Evolutionary conservation across 2,888 invertebrate genomes (phyloP).

Genomic region (Plebejus melissa): DNA sequence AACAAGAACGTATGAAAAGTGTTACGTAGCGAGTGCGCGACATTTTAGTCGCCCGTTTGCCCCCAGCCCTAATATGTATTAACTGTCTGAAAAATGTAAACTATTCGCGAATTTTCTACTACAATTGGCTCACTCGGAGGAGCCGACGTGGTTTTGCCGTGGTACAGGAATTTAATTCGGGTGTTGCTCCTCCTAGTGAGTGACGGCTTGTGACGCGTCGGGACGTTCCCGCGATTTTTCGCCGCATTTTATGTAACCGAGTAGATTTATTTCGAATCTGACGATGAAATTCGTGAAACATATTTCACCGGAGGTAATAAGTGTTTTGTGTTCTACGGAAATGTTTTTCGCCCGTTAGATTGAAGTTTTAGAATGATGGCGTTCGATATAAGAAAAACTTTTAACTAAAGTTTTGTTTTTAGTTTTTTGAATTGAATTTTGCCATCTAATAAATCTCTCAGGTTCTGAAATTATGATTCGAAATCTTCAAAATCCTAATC

Average conservation of each 20-base stretch:
- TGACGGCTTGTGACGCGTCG: constrained; percentile 63
- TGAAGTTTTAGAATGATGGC: not conserved
- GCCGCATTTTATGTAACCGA: constrained; percentile 48
- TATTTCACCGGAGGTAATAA: not conserved
- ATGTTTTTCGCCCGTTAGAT: not conserved
- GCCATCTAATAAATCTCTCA: not conserved
- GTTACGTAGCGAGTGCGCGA: not conserved
- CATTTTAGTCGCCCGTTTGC: not conserved
- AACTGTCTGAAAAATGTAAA: constrained; percentile 21
- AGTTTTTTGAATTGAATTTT: not conserved
- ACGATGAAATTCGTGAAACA: constrained; percentile 3
- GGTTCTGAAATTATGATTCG: not conserved
- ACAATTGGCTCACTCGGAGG: constrained; percentile 36
- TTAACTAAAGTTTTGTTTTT: not conserved
- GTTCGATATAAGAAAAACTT: not conserved
- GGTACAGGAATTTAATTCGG: constrained; percentile 71
- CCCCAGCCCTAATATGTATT: not conserved
- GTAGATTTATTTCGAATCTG: constrained; percentile 16
- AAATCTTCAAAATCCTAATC: not conserved
- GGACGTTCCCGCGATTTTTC: constrained; percentile 47
- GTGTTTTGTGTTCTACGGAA: not conserved
- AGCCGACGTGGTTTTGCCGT: constrained; percentile 43
- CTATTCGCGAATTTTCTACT: constrained; percentile 29
- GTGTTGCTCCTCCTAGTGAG: constrained; percentile 54
- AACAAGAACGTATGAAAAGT: not conserved